phyloP scores from a whole-genome alignment of 2,888 invertebrate genomes.

The Lycaena phlaeas region DNA sequence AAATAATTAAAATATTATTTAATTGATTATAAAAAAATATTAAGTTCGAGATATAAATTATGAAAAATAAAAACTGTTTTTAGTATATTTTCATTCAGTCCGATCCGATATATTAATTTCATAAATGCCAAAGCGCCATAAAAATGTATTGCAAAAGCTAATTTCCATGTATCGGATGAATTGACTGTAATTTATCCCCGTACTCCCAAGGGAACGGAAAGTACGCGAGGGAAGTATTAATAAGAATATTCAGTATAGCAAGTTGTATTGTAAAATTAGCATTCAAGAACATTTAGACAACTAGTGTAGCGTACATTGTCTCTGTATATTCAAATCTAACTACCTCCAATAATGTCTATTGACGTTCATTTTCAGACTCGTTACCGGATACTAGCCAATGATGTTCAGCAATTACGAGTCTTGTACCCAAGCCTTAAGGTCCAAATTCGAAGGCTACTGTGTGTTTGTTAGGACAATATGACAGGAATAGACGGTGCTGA shows the following conservation, averaged over 20 bases:
- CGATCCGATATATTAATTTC: no score
- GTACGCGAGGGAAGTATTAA: no score
- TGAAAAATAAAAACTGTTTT: no score
- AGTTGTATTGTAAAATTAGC: background rate
- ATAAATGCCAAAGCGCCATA: no score
- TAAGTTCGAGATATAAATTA: no score
- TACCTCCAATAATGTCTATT: slow-evolving; percentile 6
- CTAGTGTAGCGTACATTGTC: slow-evolving; percentile 2
- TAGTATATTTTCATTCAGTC: no score
- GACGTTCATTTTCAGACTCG: slow-evolving; percentile 4
- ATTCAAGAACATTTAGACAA: background rate
- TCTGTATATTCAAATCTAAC: slow-evolving; percentile 9
- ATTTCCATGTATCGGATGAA: no score
- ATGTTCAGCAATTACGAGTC: background rate
- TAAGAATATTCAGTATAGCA: background rate
- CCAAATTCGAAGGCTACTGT: background rate
- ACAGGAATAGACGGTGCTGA: background rate
- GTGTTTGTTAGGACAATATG: background rate
- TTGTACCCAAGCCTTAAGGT: background rate
- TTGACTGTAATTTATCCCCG: no score
- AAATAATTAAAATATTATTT: no score
- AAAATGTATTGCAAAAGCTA: no score
- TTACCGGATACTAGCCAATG: background rate
- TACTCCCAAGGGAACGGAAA: no score
- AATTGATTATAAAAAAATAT: no score